These are phyloP conservation scores for Caprella mutica DNA, from an alignment of 2,888 invertebrate genomes.

Conservation along the genomic window DNA sequence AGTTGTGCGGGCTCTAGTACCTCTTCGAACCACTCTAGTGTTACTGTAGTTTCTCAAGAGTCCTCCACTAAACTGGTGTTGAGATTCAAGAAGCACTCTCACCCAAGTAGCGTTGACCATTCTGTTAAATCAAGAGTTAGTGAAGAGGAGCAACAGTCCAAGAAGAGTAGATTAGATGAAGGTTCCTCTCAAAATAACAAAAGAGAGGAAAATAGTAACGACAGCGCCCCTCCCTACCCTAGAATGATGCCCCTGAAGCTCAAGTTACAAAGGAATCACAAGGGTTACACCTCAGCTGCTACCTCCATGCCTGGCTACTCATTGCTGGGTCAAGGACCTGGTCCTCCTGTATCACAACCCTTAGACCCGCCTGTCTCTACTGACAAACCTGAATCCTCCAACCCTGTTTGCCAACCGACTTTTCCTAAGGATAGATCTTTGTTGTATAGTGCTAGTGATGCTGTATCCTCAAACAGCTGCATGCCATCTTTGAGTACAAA, in stretches of 20 bases:
- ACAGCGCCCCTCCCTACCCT: neutral
- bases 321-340: conserved; percentile 28
- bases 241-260: conserved; percentile 23
- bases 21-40: conserved; percentile 1
- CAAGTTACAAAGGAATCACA: conserved; percentile 22
- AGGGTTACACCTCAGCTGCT: conserved; percentile 32
- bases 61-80: conserved; percentile 10
- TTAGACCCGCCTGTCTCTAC: conserved; percentile 17
- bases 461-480: no score
- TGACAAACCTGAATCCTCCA: conserved; percentile 6
- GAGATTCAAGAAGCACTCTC: conserved; percentile 3
- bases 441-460: no score
- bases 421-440: neutral
- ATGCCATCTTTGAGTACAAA: no score
- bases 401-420: neutral
- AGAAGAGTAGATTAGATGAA: neutral
- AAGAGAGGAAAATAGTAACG: neutral
- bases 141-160: neutral
- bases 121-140: neutral
- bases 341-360: conserved; percentile 25
- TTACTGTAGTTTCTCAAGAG: conserved; percentile 7
- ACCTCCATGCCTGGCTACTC: conserved; percentile 12
- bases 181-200: conserved; percentile 20
- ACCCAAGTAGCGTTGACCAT: neutral
- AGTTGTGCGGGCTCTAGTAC: no score